Base-by-base conservation (phyloP, 2,888 invertebrate genomes). In the Pseudococcus longispinus region DNA sequence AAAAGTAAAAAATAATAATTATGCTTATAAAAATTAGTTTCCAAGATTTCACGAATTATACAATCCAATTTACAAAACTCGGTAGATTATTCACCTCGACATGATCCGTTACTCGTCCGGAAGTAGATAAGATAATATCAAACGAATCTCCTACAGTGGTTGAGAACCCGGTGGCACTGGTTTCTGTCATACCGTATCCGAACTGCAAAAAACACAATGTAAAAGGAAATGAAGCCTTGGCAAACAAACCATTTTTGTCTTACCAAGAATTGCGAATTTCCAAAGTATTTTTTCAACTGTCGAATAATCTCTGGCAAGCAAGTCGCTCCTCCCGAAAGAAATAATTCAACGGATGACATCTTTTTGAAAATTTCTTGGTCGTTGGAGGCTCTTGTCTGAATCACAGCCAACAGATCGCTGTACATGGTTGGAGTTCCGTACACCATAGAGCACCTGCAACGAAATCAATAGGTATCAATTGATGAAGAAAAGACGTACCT, bases 391-490 rank as follows among this genome's bases (percentile, higher is more conserved):
- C 87, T 51, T 70, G 87, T 15, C 32, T 51, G 80, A 4, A 82
- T 15, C 37, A 60, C 46, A 6, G 13, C 29, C 1, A 88, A 15
- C 20, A 88, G n/a, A 87, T 96, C 96, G 18, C 95, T 93, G 90
- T 95, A 95, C 96, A 96, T 96, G 2, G 96, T 96, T 11, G 96
- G 96, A 0, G 96, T 96, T 60, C 96, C 96, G 90, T 94, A 94
- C 37, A 95, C 90, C 0, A 94, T 91, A 0, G 93, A 93, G 89
- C 96, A 96, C 89, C 95, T 95, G 89, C 5, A 83, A 60, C 15
- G 18, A 77, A 32, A 37, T 70, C 23, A 77, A n/a, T 18, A 32
- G 15, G 3, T 46, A n/a, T n/a, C n/a, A n/a, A n/a, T n/a, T n/a
- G n/a, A n/a, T n/a, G n/a, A n/a, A n/a, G n/a, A n/a, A n/a, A n/a